Conservation (phyloP, 2,797 vertebrate species). For the Hydrocynus forskahlii region DNA sequence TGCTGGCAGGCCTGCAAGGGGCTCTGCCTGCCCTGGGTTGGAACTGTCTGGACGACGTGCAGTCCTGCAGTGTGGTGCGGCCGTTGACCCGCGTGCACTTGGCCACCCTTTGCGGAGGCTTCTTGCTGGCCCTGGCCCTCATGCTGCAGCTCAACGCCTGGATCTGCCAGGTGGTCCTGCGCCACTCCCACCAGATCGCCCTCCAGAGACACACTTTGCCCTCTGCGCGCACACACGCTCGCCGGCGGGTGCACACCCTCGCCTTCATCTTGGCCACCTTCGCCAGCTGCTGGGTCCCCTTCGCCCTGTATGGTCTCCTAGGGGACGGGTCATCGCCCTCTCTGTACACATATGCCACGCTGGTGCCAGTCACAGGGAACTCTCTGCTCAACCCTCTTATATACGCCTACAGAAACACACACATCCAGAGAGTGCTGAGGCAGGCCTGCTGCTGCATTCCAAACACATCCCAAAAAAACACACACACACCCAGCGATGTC, state of each 20-base stretch:
- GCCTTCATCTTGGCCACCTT: slow-evolving; percentile 88
- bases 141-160: slow-evolving; percentile 91
- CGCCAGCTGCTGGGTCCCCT: slow-evolving; percentile 93
- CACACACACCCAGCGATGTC: slow-evolving; percentile 88
- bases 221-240: slow-evolving; percentile 73
- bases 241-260: slow-evolving; percentile 86
- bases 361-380: slow-evolving; percentile 91
- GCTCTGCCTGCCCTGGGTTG: slow-evolving; percentile 88
- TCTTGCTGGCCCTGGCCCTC: slow-evolving; percentile 83
- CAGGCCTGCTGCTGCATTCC: slow-evolving; percentile 82
- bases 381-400: slow-evolving; percentile 93
- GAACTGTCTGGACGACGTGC: slow-evolving; percentile 84
- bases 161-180: slow-evolving; percentile 87
- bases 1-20: slow-evolving; percentile 80
- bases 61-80: slow-evolving; percentile 83
- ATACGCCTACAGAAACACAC: slow-evolving; percentile 92
- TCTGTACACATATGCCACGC: slow-evolving; percentile 87
- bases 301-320: slow-evolving; percentile 89
- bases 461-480: slow-evolving; percentile 72
- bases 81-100: slow-evolving; percentile 89
- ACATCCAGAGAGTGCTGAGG: slow-evolving; percentile 90
- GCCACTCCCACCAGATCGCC: slow-evolving; percentile 93
- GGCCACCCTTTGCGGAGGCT: slow-evolving; percentile 84
- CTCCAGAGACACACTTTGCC: slow-evolving; percentile 90
- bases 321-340: slow-evolving; percentile 82